phyloP scores from a whole-genome alignment of 2,888 invertebrate species.

The Cataglyphis altisquamis region DNA sequence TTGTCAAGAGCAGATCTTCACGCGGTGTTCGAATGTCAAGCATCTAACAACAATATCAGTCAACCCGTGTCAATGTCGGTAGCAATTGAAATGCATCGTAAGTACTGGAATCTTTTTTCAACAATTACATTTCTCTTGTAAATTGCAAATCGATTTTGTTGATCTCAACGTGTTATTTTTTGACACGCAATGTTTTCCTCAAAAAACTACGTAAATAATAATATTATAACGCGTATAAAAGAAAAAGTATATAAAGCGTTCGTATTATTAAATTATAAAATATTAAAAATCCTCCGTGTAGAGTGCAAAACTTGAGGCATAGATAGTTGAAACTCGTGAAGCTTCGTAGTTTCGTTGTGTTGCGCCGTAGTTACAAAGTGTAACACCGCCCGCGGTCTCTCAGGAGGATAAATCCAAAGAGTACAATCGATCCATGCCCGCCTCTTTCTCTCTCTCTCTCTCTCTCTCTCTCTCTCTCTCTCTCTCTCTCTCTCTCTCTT shows the following conservation, averaged over 20 bases:
- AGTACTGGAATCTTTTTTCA: constrained; percentile 83
- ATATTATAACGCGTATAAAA: background rate
- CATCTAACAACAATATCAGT: constrained; percentile 91
- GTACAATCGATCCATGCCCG: constrained; percentile 48
- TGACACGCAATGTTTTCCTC: background rate
- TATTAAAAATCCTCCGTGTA: background rate
- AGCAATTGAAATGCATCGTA: constrained; percentile 92
- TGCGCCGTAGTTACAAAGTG: constrained; percentile 53
- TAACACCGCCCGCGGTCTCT: constrained; percentile 55
- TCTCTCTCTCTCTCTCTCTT: background rate
- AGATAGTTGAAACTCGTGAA: constrained; percentile 38
- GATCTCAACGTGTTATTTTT: background rate
- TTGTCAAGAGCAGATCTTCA: constrained; percentile 91
- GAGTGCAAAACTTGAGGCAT: constrained; percentile 27
- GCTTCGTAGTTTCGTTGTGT: constrained; percentile 54
- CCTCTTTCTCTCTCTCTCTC: constrained; percentile 14
- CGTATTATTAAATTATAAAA: background rate
- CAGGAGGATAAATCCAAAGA: constrained; percentile 55
- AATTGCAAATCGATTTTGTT: background rate
- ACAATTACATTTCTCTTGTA: too few species aligned
- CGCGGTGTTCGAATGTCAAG: constrained; percentile 92
- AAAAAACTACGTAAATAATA: background rate
- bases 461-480: too few species aligned
- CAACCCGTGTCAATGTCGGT: constrained; percentile 90
- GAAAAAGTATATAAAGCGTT: background rate